Base-by-base conservation (phyloP, 2,888 invertebrate species). In the Dendrolimus pini region DNA sequence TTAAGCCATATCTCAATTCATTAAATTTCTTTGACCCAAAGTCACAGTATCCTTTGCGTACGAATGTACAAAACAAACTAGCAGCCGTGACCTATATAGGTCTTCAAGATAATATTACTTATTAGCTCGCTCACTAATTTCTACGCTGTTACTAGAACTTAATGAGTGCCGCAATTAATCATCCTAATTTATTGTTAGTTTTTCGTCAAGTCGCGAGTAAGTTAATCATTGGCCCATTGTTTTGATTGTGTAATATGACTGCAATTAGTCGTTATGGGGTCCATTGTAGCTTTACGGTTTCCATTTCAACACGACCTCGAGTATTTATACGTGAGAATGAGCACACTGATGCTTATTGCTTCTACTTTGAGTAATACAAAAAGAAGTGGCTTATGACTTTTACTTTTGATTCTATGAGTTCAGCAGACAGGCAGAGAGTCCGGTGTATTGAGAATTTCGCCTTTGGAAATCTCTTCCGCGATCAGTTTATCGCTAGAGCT, bases 251-350 rank as follows among this genome's bases (percentile, higher is more conserved):
- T 69, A 75, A 74, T 65, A 57, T 57, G 64, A 63, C 60, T 63
- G 65, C 70, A 66, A 70, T 70, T 68, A 67, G 59, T 66, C 65
- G 63, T 63, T 67, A 67, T 68, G 69, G 69, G 65, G 71, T 68
- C 71, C 66, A 78, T 78, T 77, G 77, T 78, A 62, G 68, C 60
- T 69, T 54, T 71, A 72, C 68, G 71, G 73, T 77, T 75, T 75
- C 68, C 66, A 73, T 80, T 80, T 74, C 74, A 69, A 74, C 72
- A 71, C 66, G 75, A 73, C 75, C 72, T 72, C 74, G 68, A 57
- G 62, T 66, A 65, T 67, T 69, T 59, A 58, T 58, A 63, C 68
- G 79, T 82, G 82, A 73, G 82, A 82, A 82, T 72, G 69, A 62
- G 78, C 58, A 73, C 80, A 68, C 57, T 58, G 61, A 60, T 64